Base-by-base conservation (phyloP, 1,140 invertebrate species). In the Pollicipes pollicipes region DNA sequence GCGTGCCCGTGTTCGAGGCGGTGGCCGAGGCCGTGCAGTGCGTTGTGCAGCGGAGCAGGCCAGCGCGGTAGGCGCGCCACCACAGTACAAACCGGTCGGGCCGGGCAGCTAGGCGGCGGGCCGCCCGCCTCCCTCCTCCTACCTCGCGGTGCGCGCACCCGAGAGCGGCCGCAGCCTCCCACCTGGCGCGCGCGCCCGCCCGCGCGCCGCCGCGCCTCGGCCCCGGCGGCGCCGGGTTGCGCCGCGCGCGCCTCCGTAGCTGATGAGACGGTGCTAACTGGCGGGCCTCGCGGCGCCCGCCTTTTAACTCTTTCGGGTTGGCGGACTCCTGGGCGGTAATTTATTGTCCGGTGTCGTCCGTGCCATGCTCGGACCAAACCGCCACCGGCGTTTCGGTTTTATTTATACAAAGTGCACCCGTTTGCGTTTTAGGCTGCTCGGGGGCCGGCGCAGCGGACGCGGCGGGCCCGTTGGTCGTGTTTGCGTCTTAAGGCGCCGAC, bases 1-100 rank as follows among this genome's bases (percentile, higher is more conserved):
- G 87, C 75, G 86, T 97, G 76, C 90, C 91, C 75, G 88, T 97
- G 72, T 96, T 93, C 81, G 85, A 88, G 74, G 86, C 89, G 79
- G 84, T 95, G 70, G 81, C 85, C 70, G 89, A 91, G 77, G 90
- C 93, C 37, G 83, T 95, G 66, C 83, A 89, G 74, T 88, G 87
- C 80, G 88, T 88, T 67, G 84, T 93, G 74, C 79, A 82, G 66
- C 45, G 13, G 13, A 79, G 79, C 70, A 78, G 77, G 69, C 70
- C 72, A 28, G 66, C 70, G 24, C 73, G 70, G 71, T 63, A 31
- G 32, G 30, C 17, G 29, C 24, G 30, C 30, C 29, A 30, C 69
- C 8, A 10, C 45, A 58, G 45, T 58, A 58, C 45, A 58, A 58
- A 58, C 45, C 10, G 45, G 13, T 21, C 13, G 45, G 13, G 2